phyloP scores from a whole-genome alignment of 2,797 vertebrate genomes.

The Gambelia wislizenii region DNA sequence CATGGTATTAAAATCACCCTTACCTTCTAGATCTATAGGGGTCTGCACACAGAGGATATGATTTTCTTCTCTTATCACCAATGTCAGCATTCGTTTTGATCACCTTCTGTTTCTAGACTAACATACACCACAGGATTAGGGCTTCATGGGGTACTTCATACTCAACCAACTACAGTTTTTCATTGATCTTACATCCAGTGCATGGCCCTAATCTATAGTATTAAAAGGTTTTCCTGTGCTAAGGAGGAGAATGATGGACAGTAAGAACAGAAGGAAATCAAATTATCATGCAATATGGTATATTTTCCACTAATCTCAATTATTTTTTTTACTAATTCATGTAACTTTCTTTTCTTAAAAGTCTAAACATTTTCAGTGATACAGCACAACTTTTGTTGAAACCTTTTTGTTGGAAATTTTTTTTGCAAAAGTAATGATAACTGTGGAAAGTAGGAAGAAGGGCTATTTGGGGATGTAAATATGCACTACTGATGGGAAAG shows the following conservation, averaged over 20 bases:
- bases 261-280: neutral
- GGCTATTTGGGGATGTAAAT: neutral
- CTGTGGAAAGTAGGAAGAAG: neutral
- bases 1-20: constrained; percentile 37
- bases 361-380: too few relatives aligned
- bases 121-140: neutral
- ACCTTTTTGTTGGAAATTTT: too few relatives aligned
- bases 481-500: neutral
- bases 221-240: neutral
- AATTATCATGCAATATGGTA: neutral
- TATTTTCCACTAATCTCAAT: neutral
- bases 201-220: neutral
- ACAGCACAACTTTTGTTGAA: too few relatives aligned
- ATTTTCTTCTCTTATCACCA: constrained; percentile 30
- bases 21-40: neutral
- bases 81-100: constrained; percentile 41
- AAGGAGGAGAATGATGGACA: neutral
- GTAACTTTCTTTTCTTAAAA: too few relatives aligned
- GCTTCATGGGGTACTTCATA: neutral
- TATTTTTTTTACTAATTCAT: neutral
- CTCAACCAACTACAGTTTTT: constrained; percentile 28
- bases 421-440: neutral
- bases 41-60: constrained; percentile 33
- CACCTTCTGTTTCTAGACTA: constrained; percentile 18
- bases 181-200: neutral